A percentile compares a stretch with the other conserved stretches of the same genome.
phyloP scores from a whole-genome alignment of 2,113 vertebrate species.

The Prunella himalayana region DNA sequence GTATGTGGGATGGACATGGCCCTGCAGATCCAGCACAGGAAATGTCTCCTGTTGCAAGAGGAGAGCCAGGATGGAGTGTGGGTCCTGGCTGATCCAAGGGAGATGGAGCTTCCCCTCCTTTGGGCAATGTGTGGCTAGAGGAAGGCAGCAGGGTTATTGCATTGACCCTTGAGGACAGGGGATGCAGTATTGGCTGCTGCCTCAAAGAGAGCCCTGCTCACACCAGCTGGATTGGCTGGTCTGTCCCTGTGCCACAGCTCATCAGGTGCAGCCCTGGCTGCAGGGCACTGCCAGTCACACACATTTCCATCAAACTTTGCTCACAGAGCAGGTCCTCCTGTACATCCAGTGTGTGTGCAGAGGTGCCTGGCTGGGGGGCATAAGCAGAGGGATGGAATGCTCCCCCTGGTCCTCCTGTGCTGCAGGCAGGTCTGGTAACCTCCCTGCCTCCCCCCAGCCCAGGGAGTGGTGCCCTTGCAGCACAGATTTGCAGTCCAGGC shows the following conservation, averaged over 20 bases:
- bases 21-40: background rate
- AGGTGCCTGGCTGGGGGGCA: background rate
- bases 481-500: background rate
- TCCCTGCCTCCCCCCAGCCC: background rate
- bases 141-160: background rate
- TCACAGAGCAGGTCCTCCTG: accelerated
- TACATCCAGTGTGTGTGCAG: accelerated
- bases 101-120: background rate
- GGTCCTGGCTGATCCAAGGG: background rate
- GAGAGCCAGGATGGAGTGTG: background rate
- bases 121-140: accelerated
- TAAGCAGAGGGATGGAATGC: accelerated
- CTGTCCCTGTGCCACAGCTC: background rate
- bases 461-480: background rate
- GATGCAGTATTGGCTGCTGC: background rate
- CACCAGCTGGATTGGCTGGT: background rate
- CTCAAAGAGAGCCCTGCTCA: background rate
- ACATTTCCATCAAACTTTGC: background rate
- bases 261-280: background rate
- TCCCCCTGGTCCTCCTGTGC: background rate
- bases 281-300: accelerated
- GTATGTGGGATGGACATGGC: background rate
- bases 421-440: background rate
- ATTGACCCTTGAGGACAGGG: background rate
- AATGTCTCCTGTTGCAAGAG: background rate